Conservation (phyloP, 2,113 vertebrate species). For the Donacobius atricapilla region DNA sequence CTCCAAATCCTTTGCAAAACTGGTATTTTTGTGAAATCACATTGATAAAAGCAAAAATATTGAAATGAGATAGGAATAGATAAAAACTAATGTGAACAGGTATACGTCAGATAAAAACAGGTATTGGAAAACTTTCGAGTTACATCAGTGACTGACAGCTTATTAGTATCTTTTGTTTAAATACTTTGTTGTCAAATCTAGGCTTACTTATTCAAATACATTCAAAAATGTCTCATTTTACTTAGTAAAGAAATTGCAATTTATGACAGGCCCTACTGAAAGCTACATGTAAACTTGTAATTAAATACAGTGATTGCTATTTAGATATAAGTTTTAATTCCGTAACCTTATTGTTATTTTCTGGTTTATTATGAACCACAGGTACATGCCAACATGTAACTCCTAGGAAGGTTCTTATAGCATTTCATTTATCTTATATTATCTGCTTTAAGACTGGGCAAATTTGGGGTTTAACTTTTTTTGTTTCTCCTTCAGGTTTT, state of each 20-base stretch:
- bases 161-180: background rate
- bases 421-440: background rate
- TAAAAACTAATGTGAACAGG: background rate
- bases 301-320: background rate
- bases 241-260: background rate
- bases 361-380: background rate
- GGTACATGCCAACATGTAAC: background rate
- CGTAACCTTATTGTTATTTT: background rate
- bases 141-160: background rate
- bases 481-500: background rate
- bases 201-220: background rate
- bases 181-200: background rate
- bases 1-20: background rate
- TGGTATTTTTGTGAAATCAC: background rate
- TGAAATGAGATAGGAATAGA: background rate
- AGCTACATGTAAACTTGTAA: background rate
- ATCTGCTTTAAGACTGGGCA: accelerated
- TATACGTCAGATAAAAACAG: background rate
- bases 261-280: background rate
- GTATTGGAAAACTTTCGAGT: background rate
- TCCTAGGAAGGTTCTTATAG: background rate
- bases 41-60: background rate
- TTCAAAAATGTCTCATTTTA: background rate
- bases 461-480: background rate
- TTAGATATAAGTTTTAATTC: background rate